A percentile compares a stretch with the other conserved stretches of the same genome.
Conservation (phyloP, 2,113 vertebrate genomes). For the Galeopterus variegatus region DNA sequence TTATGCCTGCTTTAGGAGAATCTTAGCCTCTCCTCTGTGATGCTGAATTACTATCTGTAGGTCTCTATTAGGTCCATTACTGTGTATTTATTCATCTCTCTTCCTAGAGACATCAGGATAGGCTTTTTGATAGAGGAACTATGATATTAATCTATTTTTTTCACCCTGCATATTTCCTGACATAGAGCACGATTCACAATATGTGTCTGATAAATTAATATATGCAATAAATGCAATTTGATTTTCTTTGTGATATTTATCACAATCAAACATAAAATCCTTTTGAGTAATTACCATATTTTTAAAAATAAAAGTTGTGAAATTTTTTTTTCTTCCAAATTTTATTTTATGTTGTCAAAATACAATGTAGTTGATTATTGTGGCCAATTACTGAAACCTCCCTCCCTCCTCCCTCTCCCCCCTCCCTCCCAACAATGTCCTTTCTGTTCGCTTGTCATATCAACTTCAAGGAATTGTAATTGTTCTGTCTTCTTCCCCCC, state of each 20-base stretch:
- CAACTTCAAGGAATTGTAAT: too few species aligned
- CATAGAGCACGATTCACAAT: not conserved
- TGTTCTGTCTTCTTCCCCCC: too few species aligned
- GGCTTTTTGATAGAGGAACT: not conserved
- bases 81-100: not conserved
- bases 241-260: not conserved
- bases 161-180: not conserved
- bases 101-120: not conserved
- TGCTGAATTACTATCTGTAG: too few species aligned
- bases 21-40: not conserved
- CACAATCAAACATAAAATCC: not conserved
- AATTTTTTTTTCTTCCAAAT: too few species aligned
- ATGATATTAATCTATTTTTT: not conserved
- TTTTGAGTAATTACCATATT: not conserved
- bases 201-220: not conserved
- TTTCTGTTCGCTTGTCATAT: too few species aligned
- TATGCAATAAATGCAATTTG: not conserved
- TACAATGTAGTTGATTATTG: too few species aligned
- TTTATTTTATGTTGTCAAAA: too few species aligned
- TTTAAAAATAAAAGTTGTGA: not conserved
- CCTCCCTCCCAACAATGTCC: too few species aligned
- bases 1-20: not conserved
- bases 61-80: not conserved
- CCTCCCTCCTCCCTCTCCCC: too few species aligned
- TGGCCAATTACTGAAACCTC: too few species aligned